Conservation (phyloP, 1,140 invertebrate genomes). For the Brachionus rubens region DNA sequence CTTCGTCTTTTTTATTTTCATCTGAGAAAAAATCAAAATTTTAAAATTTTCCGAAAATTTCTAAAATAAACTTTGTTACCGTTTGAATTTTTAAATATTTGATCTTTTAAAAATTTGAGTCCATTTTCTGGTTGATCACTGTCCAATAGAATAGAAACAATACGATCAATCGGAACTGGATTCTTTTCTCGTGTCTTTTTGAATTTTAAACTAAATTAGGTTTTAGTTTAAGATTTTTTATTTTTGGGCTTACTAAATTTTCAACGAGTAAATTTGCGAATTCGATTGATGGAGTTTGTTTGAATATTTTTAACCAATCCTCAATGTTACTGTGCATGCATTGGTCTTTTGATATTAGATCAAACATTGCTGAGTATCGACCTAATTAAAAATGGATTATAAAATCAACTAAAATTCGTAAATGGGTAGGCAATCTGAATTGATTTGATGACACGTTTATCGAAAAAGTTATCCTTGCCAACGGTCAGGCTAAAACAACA, state of each 20-base stretch:
- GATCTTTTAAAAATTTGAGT: constrained; percentile 20
- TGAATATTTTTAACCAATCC: constrained; percentile 5
- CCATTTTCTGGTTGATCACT: constrained; percentile 28
- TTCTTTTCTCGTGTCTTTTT: neutral
- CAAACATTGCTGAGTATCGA: constrained; percentile 10
- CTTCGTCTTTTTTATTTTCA: constrained; percentile 9
- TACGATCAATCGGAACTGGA: constrained; percentile 21
- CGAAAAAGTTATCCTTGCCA: no score
- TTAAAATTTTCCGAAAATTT: neutral
- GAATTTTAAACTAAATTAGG: neutral
- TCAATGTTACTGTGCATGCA: neutral
- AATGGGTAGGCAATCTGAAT: no score
- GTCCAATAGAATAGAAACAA: constrained; percentile 16
- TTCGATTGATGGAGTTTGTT: neutral
- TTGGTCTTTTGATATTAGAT: constrained; percentile 20
- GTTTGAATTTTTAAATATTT: neutral
- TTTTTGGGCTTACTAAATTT: constrained; percentile 9
- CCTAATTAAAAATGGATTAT: neutral
- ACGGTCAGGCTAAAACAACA: no score
- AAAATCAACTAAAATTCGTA: neutral
- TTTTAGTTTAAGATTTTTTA: no score
- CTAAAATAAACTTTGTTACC: neutral
- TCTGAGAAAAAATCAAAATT: neutral
- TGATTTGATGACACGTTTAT: no score
- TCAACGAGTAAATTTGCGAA: constrained; percentile 21